Evolutionary conservation across 1,140 invertebrate species (phyloP), one percentile per base, ranked within the genome.

Genomic region (Zaprionus ghesquierei): DNA sequence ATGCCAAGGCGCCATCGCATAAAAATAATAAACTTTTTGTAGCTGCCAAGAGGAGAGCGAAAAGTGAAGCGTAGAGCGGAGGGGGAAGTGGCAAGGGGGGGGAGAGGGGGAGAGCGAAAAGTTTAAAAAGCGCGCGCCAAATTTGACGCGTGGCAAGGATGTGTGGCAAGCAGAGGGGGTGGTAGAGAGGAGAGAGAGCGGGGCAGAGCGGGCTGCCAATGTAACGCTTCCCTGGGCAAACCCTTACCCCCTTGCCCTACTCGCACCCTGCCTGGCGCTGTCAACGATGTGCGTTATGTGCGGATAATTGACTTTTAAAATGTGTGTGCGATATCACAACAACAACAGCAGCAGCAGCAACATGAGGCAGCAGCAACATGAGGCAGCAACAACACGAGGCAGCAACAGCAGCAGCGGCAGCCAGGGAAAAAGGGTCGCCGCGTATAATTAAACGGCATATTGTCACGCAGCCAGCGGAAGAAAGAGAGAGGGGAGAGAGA

Each of bases 271-370:
- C 51, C 29, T 22, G n/a, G 51, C 74, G 53, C 76, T 63, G 63
- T 81, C 71, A 86, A 86, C 79, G 81, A 86, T 81, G 84, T 87
- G 84, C 84, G 84, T 87, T 87, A 89, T 89, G 79, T 89, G 79
- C 84, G 84, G 79, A 87, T 87, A 87, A 89, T 87, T 89, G 84
- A 87, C 84, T 89, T 87, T 87, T 87, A 89, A 87, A 87, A 87
- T 86, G 81, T 86, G 81, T 86, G 81, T 81, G 82, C 75, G 81
- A 86, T 87, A 86, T 86, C 70, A 61, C 81, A 81, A 68, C 78
- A 77, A 74, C 61, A 82, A 55, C 78, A 81, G 35, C 71, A 78
- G 51, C 62, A 71, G 29, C 38, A 70, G 6, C 50, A 63, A 62
- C 64, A 54, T n/a, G n/a, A n/a, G n/a, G 53, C 46, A 58, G 6